Evolutionary conservation across 2,888 invertebrate species (phyloP).

Genomic region (Cantharis rustica): DNA sequence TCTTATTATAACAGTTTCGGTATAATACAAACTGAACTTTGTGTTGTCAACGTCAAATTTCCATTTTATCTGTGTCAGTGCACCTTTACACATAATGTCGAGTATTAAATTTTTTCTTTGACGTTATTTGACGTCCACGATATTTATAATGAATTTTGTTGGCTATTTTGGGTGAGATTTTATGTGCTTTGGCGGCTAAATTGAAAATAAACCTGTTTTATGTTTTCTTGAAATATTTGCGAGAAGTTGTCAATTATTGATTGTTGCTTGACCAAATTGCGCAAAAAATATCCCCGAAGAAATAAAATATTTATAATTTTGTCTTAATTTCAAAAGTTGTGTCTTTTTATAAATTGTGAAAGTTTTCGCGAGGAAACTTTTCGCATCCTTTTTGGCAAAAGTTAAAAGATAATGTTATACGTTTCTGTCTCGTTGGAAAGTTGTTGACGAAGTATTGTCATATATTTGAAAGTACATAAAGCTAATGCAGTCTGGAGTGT

Average conservation of each 20-base stretch:
- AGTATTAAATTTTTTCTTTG: neutral
- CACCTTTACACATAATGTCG: neutral
- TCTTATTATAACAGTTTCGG: neutral
- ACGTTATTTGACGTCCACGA: neutral
- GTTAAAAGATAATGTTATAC: slow-evolving; percentile 6
- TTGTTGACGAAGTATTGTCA: slow-evolving; percentile 33
- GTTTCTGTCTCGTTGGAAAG: slow-evolving; percentile 6
- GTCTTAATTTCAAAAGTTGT: neutral
- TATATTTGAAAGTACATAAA: slow-evolving; percentile 35
- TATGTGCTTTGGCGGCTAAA: neutral
- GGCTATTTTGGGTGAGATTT: neutral
- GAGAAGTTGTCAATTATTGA: neutral
- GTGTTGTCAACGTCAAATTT: neutral
- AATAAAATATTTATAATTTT: neutral
- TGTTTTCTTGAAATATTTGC: neutral
- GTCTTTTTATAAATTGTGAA: neutral
- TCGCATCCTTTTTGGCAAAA: neutral
- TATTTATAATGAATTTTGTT: neutral
- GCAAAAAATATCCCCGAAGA: neutral
- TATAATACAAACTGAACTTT: neutral
- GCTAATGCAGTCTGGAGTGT: slow-evolving; percentile 28
- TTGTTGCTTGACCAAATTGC: neutral
- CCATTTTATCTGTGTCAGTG: neutral
- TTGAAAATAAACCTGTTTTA: neutral
- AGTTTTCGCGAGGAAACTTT: neutral